Percentiles rank a stretch among this genome's conserved stretches.
Conservation (phyloP, 2,113 vertebrate species). For the Callocephalon fimbriatum region DNA sequence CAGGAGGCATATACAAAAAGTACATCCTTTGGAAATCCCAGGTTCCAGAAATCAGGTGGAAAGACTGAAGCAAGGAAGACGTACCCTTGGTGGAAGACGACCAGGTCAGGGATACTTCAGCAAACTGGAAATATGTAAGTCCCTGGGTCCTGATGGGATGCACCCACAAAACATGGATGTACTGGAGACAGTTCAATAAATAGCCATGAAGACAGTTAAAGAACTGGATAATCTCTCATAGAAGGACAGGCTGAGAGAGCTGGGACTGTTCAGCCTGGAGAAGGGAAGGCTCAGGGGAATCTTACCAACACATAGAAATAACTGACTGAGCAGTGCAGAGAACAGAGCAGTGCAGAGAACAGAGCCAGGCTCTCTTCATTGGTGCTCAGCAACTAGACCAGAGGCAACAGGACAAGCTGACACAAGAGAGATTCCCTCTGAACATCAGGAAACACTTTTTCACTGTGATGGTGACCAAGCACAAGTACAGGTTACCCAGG, state of each 20-base stretch:
- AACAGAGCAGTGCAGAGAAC: background rate
- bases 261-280: background rate
- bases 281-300: background rate
- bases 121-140: rapidly evolving
- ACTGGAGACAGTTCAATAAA: background rate
- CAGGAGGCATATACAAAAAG: background rate
- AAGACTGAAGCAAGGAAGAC: background rate
- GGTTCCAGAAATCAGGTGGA: background rate
- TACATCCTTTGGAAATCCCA: background rate
- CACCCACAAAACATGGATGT: rapidly evolving
- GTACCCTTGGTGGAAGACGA: background rate
- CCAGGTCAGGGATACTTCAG: background rate
- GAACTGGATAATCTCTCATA: rapidly evolving
- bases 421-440: background rate
- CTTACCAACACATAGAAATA: background rate
- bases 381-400: background rate
- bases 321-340: background rate
- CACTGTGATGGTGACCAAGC: background rate
- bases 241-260: background rate
- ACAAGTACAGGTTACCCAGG: background rate
- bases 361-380: background rate
- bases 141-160: background rate
- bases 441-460: background rate
- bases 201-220: background rate
- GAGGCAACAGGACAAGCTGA: background rate